Base-by-base conservation (phyloP, 2,797 vertebrate species). In the Darevskia nairensis region DNA sequence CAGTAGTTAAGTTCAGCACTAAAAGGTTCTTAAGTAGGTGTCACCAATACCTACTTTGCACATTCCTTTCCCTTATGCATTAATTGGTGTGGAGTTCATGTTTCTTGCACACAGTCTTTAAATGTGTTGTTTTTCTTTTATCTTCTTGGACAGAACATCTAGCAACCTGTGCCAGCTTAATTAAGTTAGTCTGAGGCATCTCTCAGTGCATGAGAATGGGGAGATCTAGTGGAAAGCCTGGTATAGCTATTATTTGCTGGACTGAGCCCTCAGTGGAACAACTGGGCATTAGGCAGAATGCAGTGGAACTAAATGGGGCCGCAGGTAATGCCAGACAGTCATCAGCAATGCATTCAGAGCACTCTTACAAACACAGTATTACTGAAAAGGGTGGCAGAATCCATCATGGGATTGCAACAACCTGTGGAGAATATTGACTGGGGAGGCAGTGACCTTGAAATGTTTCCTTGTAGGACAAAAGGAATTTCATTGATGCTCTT, bases 1-100 rank as follows among this genome's bases (percentile, higher is more conserved):
- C 84, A 81, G 79, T 21, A 87, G 15, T 0, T 44, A 76, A 8
- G 19, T 61, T 27, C 5, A 50, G 50, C 19, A 84, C 82, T 90
- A 91, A 83, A 77, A 93, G 90, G 66, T 83, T 78, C 66, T 79
- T 90, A 84, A 88, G 85, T 74, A 92, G 76, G 88, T 39, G 82
- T 29, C 80, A 46, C 1, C 2, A 84, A 69, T 84, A 32, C 81
- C 55, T 92, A 88, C 79, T 61, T 83, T 87, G 71, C 86, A 89
- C 23, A 46, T 61, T 78, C 11, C 3, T 7, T 25, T 78, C 46
- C 76, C 55, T 50, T 15, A 19, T 80, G 44, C 5, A 72, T 27
- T 61, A 71, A 79, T 71, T 55, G 25, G 25, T 27, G 9, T 44
- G 39, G 27, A 44, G 29, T 71, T 68, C 77, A 32, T 81, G 68